Evolutionary conservation across 2,888 invertebrate species (phyloP).

Genomic region (Rapana venosa): DNA sequence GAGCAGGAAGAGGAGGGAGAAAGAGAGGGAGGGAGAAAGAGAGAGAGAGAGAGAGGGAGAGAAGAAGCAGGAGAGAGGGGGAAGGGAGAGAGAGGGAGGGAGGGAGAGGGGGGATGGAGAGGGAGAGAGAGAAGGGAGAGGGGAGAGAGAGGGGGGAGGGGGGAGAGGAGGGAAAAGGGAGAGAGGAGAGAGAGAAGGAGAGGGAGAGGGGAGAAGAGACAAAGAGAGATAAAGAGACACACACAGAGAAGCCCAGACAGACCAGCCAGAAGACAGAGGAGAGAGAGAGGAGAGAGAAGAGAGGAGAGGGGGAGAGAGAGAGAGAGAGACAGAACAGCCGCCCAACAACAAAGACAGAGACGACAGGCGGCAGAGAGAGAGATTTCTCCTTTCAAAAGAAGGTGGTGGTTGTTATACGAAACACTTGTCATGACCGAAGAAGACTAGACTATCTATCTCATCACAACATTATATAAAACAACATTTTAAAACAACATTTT

Average conservation of each 20-base stretch:
- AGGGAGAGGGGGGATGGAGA: neutral
- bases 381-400: no score
- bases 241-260: neutral
- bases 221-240: neutral
- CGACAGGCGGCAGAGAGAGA: no score
- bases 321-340: no score
- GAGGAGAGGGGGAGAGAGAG: no score
- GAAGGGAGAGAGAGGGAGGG: neutral
- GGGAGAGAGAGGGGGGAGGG: neutral
- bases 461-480: no score
- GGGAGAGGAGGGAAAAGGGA: neutral
- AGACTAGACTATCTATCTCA: no score
- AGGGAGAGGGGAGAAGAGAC: neutral
- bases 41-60: neutral
- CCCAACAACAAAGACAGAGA: no score
- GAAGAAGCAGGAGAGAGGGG: neutral
- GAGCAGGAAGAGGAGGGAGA: neutral
- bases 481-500: no score
- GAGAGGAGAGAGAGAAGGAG: neutral
- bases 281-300: conserved; percentile 26
- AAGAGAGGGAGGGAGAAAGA: neutral
- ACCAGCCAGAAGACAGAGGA: neutral
- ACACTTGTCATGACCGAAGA: no score
- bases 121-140: neutral
- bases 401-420: no score